Evolutionary conservation across 2,113 vertebrate species (phyloP), one percentile per base, ranked within the genome.

Genomic region (Podilymbus podiceps): DNA sequence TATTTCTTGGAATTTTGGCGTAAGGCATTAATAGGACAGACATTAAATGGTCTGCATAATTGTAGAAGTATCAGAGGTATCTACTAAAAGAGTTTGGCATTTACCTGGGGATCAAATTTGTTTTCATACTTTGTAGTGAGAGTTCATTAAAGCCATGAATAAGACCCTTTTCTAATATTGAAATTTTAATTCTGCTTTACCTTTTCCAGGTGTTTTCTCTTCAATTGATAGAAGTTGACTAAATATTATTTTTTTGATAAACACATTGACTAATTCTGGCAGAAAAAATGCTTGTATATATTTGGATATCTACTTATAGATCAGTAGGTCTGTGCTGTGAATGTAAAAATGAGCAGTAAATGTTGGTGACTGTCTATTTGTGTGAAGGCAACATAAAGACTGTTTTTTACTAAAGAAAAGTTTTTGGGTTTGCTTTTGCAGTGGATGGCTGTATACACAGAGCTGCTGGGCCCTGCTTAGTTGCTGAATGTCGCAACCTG

Each of bases 391-490:
- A 13, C 10, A 5, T 11, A 3, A 55, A 49, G 25, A 31, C 8
- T 52, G 52, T 6, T 11, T 75, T 73, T 78, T 66, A 50, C 6
- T 68, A 14, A 66, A 7, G 8, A 1, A 8, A 5, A 4, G 10
- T 89, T 63, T 90, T 22, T 92, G 91, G n/a, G 30, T 89, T 96
- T 69, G 91, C n/a, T 92, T 77, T 98, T 96, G 58, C 56, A 99
- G 99, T 99, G 95, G 99, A 99, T 25, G 99, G 99, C 97, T 99
- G 99, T 87, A 99, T 99, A 98, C 99, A 99, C 97, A 98, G 99
- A 98, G 99, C 99, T 18, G 99, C 99, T 0, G 99, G 99, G 42
- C 98, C 99, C 94, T 99, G 98, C 95, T 98, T 99, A 30, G 98
- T 98, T 12, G 99, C 99, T 7, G 99, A 99, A 96, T 99, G 99